These are phyloP conservation scores for Akabosia matsudoensis DNA, from an alignment of 1,140 invertebrate species.

Conservation along the genomic window DNA sequence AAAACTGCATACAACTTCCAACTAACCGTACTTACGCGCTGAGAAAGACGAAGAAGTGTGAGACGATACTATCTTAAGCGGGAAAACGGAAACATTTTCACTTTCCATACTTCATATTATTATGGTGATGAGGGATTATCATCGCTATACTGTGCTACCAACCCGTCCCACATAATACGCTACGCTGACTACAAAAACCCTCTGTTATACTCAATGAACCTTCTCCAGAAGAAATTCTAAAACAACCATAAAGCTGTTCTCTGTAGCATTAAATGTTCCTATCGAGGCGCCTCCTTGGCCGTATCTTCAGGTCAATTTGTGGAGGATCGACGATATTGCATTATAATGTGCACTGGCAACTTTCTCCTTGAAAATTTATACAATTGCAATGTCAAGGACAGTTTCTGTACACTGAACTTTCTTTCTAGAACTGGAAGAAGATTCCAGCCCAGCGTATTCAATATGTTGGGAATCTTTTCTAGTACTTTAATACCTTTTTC, in stretches of 20 bases:
- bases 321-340: conserved; percentile 10
- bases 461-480: neutral
- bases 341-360: neutral
- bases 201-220: no score
- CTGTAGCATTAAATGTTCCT: neutral
- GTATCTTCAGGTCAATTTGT: neutral
- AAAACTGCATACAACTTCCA: no score
- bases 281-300: neutral
- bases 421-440: neutral
- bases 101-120: neutral
- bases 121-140: neutral
- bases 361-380: neutral
- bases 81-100: neutral
- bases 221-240: no score
- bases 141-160: no score
- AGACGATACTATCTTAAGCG: no score
- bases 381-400: conserved; percentile 13
- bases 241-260: neutral
- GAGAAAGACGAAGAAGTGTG: no score
- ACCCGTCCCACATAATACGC: no score
- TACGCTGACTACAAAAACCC: no score
- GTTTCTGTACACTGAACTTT: neutral
- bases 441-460: neutral
- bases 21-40: no score
- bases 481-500: neutral